phyloP scores from a whole-genome alignment of 2,113 vertebrate species.

The Tauraco erythrolophus region DNA sequence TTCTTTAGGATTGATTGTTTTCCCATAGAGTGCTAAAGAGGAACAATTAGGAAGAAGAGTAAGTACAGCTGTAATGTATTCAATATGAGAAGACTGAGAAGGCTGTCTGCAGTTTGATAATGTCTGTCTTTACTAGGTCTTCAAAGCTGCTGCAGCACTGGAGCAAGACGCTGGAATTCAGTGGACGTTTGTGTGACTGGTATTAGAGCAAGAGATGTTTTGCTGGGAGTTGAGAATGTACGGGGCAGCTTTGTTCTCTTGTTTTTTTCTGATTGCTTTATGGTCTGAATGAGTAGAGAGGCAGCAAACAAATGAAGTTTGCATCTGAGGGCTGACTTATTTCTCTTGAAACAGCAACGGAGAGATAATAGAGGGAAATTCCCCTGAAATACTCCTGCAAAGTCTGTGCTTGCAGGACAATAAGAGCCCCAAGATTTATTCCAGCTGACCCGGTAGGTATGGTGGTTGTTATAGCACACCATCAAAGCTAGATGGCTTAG shows the following conservation, averaged over 20 bases:
- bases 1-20: neutral
- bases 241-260: neutral
- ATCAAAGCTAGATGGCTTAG: slow-evolving; percentile 16
- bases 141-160: neutral
- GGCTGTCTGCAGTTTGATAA: neutral
- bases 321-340: neutral
- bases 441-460: neutral
- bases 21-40: neutral
- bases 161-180: neutral
- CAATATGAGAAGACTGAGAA: neutral
- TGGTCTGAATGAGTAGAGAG: neutral
- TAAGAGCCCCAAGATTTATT: neutral
- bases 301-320: neutral
- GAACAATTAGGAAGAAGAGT: neutral
- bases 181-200: neutral
- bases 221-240: neutral
- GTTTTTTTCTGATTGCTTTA: neutral
- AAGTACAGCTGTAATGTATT: neutral
- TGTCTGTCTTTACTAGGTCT: neutral
- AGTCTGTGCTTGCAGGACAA: neutral
- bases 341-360: neutral
- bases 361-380: neutral
- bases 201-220: neutral
- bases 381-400: neutral
- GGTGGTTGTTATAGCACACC: neutral